phyloP scores from a whole-genome alignment of 2,113 vertebrate species.

The Apaloderma vittatum region DNA sequence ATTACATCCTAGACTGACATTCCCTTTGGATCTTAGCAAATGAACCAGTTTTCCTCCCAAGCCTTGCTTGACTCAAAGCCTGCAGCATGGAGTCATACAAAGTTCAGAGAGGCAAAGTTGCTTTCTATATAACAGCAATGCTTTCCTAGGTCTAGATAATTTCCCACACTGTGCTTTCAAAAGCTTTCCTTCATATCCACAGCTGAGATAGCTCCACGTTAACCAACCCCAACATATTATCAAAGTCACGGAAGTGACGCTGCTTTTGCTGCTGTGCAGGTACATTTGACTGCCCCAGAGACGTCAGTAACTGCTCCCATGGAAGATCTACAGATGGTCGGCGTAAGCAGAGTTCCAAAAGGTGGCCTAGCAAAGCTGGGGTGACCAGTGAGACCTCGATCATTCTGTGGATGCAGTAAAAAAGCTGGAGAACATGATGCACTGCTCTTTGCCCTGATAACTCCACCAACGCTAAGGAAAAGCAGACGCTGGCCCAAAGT shows the following conservation, averaged over 20 bases:
- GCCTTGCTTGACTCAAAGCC: background rate
- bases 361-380: background rate
- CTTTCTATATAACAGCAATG: background rate
- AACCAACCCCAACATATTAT: background rate
- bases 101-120: background rate
- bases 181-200: background rate
- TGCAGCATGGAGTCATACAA: background rate
- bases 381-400: background rate
- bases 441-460: background rate
- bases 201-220: background rate
- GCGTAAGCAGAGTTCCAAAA: background rate
- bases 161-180: background rate
- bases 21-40: background rate
- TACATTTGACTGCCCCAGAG: background rate
- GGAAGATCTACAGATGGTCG: background rate
- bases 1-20: background rate
- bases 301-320: accelerated
- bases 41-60: background rate
- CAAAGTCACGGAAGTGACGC: accelerated
- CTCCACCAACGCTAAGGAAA: background rate
- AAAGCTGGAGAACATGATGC: background rate
- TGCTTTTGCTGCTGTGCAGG: background rate
- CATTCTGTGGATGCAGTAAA: background rate
- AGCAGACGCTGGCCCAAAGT: background rate
- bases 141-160: background rate